Conservation (phyloP, 2,888 invertebrate species). For the Himalopsyche tibetana region DNA sequence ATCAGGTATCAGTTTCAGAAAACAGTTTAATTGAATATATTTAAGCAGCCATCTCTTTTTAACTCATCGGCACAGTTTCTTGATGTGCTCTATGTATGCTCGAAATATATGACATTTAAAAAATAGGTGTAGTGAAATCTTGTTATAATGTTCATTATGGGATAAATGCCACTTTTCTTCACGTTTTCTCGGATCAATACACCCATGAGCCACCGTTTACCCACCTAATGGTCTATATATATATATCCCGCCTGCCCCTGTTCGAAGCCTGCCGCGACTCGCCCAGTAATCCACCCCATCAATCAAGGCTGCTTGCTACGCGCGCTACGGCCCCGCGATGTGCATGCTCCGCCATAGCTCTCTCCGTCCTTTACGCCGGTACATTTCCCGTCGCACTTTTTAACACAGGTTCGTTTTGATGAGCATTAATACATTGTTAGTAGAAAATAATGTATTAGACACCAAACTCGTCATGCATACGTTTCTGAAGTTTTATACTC, state of each 20-base stretch:
- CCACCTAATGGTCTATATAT: conserved; percentile 39
- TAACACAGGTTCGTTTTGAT: neutral
- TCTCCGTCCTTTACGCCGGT: neutral
- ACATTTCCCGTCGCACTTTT: conserved; percentile 1
- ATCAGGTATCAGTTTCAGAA: too few species aligned
- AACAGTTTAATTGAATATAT: too few species aligned
- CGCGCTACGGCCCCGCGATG: conserved; percentile 46
- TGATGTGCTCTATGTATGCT: neutral
- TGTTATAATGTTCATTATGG: neutral
- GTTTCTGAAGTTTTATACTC: too few species aligned
- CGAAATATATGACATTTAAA: neutral
- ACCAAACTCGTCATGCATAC: too few species aligned
- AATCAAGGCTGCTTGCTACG: conserved; percentile 49
- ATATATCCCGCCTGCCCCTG: conserved; percentile 37
- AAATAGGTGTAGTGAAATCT: neutral
- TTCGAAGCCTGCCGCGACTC: conserved; percentile 40
- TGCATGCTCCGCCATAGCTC: conserved; percentile 32
- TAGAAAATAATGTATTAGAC: too few species aligned
- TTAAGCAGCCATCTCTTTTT: too few species aligned
- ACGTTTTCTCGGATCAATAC: conserved; percentile 10
- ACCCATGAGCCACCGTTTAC: conserved; percentile 27
- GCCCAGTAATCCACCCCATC: conserved; percentile 55
- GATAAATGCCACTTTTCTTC: conserved; percentile 12
- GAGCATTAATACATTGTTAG: neutral
- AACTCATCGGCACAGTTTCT: neutral